Conservation (phyloP, 2,797 vertebrate genomes). For the Falco novaeseelandiae region DNA sequence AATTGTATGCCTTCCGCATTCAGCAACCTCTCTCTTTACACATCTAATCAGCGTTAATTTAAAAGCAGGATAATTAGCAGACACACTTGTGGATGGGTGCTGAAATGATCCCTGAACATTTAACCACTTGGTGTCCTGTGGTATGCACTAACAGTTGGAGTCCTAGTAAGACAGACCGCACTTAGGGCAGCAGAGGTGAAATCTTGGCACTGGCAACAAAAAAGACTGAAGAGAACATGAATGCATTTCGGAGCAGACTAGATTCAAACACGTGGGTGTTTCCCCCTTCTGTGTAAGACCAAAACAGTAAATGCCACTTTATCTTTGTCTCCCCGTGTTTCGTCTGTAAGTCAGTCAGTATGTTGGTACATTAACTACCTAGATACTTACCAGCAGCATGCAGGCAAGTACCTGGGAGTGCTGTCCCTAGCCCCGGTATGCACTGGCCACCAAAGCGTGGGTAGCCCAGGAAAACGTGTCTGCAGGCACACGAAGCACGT, state of each 20-base stretch:
- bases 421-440: not conserved
- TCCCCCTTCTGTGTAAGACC: not conserved
- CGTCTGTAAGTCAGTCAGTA: not conserved
- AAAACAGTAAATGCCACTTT: not conserved
- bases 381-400: not conserved
- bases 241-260: not conserved
- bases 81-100: not conserved
- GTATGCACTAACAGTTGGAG: not conserved
- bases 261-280: not conserved
- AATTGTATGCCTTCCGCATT: not conserved
- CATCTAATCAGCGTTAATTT: conserved; percentile 28
- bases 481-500: not conserved
- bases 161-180: not conserved
- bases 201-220: not conserved
- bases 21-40: not conserved
- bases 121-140: not conserved
- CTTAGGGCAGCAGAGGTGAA: not conserved
- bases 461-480: not conserved
- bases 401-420: not conserved
- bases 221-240: not conserved
- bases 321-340: not conserved
- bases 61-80: conserved; percentile 29
- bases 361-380: not conserved
- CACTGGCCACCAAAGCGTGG: not conserved
- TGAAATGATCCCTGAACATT: not conserved